phyloP scores from a whole-genome alignment of 2,113 vertebrate species.

The Myanophis thanlyinensis region DNA sequence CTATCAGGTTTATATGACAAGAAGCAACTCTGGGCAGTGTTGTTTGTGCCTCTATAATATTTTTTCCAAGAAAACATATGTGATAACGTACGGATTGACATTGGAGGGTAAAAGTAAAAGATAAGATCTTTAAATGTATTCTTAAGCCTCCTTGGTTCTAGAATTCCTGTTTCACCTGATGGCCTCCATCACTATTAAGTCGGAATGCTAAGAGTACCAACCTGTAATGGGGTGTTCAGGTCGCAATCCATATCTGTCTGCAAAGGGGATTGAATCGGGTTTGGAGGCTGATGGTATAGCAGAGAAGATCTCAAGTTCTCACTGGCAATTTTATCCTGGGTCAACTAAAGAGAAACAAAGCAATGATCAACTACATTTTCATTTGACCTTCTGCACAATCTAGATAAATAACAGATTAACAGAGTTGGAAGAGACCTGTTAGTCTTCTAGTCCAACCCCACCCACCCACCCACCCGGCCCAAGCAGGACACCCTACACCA shows the following conservation, averaged over 20 bases:
- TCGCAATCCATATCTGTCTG: conserved; percentile 86
- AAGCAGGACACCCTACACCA: too few relatives aligned
- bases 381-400: not conserved
- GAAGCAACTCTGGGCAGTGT: not conserved
- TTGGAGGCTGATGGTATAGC: conserved; percentile 76
- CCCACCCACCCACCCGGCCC: too few relatives aligned
- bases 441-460: too few relatives aligned
- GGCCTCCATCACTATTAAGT: not conserved
- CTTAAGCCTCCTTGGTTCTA: not conserved
- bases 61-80: not conserved
- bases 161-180: too few relatives aligned
- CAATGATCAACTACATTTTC: not conserved
- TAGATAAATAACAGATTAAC: not conserved
- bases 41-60: not conserved
- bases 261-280: conserved; percentile 68
- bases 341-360: conserved; percentile 66
- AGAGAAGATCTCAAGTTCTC: conserved; percentile 78
- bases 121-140: not conserved
- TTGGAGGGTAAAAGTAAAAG: conserved; percentile 5
- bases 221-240: conserved; percentile 84
- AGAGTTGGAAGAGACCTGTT: too few relatives aligned
- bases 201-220: conserved; percentile 47
- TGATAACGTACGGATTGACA: not conserved
- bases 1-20: not conserved
- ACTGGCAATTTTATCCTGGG: conserved; percentile 69